Base-by-base conservation (phyloP, 2,113 vertebrate genomes). In the Murina feae region DNA sequence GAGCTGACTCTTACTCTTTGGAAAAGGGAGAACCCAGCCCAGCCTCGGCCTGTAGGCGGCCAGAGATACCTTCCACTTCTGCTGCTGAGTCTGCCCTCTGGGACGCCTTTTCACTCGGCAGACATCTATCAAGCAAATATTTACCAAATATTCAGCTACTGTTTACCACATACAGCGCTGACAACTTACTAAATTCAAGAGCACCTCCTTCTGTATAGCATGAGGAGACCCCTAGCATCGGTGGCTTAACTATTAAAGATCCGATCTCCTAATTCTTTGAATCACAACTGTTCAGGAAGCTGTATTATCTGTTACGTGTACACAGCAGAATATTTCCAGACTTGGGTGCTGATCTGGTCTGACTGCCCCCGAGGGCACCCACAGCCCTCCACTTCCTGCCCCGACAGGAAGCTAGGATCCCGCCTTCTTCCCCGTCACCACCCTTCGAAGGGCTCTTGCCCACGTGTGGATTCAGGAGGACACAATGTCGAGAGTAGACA, bases 361-460 rank as follows among this genome's bases (percentile, higher is more conserved):
- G 30, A 10, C 25, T 18, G 18, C 37, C 72, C 60, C 18, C 7
- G 39, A 86, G 76, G 37, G 35, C 21, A 30, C 78, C 47, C 42
- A 30, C 21, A 49, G 32, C 81, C 66, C 96, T 75, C 58, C 91
- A 72, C 95, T 89, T 85, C 75, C n/a, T 21, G 72, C 55, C 53
- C 2, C 2, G 8, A 20, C 0, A 1, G 66, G 55, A 53, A 80
- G 71, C 84, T 66, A 51, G 94, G 81, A 2, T n/a, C 16, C 0
- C 68, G 60, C 71, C 47, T 69, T 69, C 89, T 60, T 72, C 68
- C 94, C 63, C 37, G 0, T 93, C 96, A 78, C 87, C 75, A 53
- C 71, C 72, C 93, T 93, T 85, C 72, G 95, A 90, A 93, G 90
- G 18, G 17, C 84, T 89, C 88, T 68, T 71, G 95, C 83, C 90